phyloP scores from a whole-genome alignment of 2,113 vertebrate species.

The Petromus typicus region DNA sequence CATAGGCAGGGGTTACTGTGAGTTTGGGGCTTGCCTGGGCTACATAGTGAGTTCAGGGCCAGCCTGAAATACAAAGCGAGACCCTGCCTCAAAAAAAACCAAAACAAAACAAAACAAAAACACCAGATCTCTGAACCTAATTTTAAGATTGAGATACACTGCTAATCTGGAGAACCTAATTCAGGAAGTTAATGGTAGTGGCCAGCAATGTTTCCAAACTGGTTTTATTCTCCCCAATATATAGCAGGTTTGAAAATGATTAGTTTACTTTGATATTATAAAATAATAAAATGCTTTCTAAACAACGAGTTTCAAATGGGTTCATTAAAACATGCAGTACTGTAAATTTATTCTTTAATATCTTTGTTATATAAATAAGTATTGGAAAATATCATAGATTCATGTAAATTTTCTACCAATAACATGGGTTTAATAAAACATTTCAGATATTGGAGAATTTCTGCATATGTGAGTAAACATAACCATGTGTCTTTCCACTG shows the following conservation, averaged over 20 bases:
- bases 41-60: too few relatives aligned
- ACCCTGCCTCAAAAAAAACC: not conserved
- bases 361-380: constrained; percentile 52
- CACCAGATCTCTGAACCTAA: not conserved
- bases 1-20: too few relatives aligned
- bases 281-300: constrained; percentile 45
- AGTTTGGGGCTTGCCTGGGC: too few relatives aligned
- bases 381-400: constrained; percentile 33
- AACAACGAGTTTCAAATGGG: constrained; percentile 16
- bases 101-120: constrained; percentile 37
- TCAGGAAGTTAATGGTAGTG: not conserved
- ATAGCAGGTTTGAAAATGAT: constrained; percentile 27
- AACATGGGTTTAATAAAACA: not conserved
- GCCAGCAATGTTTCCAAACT: not conserved
- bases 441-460: constrained; percentile 27
- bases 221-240: not conserved
- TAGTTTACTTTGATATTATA: constrained; percentile 12
- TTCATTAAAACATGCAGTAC: constrained; percentile 39
- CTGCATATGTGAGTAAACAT: not conserved
- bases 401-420: not conserved
- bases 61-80: too few relatives aligned
- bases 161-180: not conserved
- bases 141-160: too few relatives aligned
- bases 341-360: constrained; percentile 52
- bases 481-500: not conserved